A percentile compares a stretch with the other conserved stretches of the same genome.
These are phyloP conservation scores for Paedocypris sp. DNA, from an alignment of 2,113 vertebrate genomes.

Conservation along the genomic window DNA sequence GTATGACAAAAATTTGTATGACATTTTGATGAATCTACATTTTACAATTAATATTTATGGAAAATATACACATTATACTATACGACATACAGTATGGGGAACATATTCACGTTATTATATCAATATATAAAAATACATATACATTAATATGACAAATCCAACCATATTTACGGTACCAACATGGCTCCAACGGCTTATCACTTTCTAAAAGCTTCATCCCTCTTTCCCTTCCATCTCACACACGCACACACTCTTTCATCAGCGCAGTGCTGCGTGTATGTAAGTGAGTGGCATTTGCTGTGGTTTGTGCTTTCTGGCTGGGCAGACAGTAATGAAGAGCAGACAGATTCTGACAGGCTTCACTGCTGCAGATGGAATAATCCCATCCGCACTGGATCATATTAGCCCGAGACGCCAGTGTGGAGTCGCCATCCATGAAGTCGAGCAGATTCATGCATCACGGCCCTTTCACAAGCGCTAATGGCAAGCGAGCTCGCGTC, in stretches of 20 bases:
- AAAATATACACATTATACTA: too few relatives aligned
- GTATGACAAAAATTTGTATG: too few relatives aligned
- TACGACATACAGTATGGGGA: too few relatives aligned
- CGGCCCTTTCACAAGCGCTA: conserved; percentile 12
- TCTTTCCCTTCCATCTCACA: not conserved
- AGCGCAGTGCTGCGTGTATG: conserved; percentile 10
- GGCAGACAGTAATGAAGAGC: conserved; percentile 21
- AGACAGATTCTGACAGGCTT: conserved; percentile 16
- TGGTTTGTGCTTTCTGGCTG: conserved; percentile 4
- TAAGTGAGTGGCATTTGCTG: conserved; percentile 6
- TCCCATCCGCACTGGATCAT: not conserved
- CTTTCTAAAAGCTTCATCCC: not conserved
- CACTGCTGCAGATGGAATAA: conserved; percentile 1
- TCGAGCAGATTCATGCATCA: conserved; percentile 10
- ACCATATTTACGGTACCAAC: too few relatives aligned
- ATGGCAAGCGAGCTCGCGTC: conserved; percentile 15
- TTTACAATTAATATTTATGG: too few relatives aligned
- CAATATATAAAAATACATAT: too few relatives aligned
- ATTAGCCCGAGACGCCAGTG: not conserved
- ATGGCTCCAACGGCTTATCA: not conserved
- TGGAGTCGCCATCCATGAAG: not conserved
- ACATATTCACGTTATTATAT: too few relatives aligned
- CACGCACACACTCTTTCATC: not conserved
- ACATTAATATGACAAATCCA: too few relatives aligned
- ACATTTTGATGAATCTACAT: too few relatives aligned